A percentile compares a stretch with the other conserved stretches of the same genome.
phyloP scores from a whole-genome alignment of 2,797 vertebrate species.

The Chelmon rostratus region DNA sequence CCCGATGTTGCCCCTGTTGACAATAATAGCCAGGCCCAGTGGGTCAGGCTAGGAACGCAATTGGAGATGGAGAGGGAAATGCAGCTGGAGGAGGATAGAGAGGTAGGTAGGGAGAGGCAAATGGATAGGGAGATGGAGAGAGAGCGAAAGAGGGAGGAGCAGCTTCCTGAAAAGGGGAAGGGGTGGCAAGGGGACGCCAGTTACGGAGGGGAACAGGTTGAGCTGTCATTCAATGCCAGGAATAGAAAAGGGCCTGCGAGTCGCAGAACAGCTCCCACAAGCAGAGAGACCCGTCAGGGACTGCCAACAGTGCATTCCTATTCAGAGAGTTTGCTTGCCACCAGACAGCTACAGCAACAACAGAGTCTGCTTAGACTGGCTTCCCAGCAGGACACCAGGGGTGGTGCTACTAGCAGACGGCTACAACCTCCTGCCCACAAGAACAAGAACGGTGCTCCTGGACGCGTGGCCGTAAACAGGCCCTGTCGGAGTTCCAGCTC shows the following conservation, averaged over 20 bases:
- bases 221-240: conserved; percentile 91
- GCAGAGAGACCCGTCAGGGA: conserved; percentile 83
- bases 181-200: conserved; percentile 77
- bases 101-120: conserved; percentile 60
- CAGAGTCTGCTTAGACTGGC: conserved; percentile 76
- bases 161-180: conserved; percentile 77
- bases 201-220: conserved; percentile 91
- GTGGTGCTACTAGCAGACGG: conserved; percentile 69
- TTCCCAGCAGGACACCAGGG: conserved; percentile 80
- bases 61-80: conserved; percentile 77
- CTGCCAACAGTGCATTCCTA: conserved; percentile 84
- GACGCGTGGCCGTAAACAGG: conserved; percentile 70
- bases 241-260: conserved; percentile 90
- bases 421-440: conserved; percentile 72
- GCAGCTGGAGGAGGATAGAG: conserved; percentile 66
- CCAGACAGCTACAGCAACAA: conserved; percentile 85
- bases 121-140: conserved; percentile 71
- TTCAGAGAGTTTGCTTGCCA: conserved; percentile 82
- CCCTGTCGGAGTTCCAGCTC: conserved; percentile 83
- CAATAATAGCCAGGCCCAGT: conserved; percentile 79
- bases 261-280: conserved; percentile 85
- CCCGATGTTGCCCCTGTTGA: conserved; percentile 68
- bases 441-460: conserved; percentile 69
- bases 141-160: conserved; percentile 80
- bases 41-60: conserved; percentile 73